phyloP scores from a whole-genome alignment of 2,888 invertebrate genomes.

The Carpatolechia fugitivella region DNA sequence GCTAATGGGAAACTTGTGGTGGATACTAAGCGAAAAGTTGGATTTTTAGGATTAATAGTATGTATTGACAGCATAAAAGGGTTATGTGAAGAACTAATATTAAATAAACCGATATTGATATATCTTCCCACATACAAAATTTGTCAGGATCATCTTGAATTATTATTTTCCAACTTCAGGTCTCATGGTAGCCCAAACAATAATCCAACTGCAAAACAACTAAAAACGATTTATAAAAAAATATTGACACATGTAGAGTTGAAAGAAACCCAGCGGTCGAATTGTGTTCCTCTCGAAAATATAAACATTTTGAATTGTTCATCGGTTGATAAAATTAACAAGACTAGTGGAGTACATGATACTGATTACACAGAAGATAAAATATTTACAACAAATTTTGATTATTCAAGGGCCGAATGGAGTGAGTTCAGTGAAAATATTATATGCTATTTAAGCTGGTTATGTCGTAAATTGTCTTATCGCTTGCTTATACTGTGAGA shows the following conservation, averaged over 20 bases:
- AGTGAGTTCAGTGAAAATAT: background rate
- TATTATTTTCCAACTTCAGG: background rate
- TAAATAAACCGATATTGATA: background rate
- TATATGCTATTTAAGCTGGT: background rate
- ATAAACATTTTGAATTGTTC: background rate
- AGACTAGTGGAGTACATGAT: background rate
- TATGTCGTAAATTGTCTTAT: background rate
- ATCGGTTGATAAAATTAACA: background rate
- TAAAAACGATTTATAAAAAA: background rate
- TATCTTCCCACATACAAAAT: background rate
- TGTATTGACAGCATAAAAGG: slow-evolving; percentile 11
- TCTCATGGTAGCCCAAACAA: background rate
- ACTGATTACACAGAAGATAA: background rate
- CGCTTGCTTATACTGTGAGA: background rate
- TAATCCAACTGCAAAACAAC: slow-evolving; percentile 1
- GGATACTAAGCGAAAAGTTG: background rate
- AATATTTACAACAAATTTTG: background rate
- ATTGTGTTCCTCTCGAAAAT: background rate
- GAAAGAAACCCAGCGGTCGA: background rate
- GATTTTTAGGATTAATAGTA: background rate
- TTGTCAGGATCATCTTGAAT: background rate
- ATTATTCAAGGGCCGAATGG: background rate
- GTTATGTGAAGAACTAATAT: slow-evolving; percentile 13
- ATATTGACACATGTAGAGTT: background rate
- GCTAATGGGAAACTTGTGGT: no score